These are phyloP conservation scores for Tragulus kanchil DNA, from an alignment of 2,113 vertebrate genomes.

Conservation along the genomic window DNA sequence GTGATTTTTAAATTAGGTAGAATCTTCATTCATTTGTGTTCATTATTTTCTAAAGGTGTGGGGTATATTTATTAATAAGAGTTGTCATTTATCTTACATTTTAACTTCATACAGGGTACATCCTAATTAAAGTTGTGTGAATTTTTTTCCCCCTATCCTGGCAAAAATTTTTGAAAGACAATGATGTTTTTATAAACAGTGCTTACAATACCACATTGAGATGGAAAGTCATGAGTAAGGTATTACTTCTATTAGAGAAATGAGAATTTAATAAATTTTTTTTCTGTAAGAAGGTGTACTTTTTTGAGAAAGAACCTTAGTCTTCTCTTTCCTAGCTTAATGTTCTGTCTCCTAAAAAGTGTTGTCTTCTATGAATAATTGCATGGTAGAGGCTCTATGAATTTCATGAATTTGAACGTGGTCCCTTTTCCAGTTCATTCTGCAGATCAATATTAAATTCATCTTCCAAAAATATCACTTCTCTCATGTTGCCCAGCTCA, in stretches of 20 bases:
- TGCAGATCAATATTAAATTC: neutral
- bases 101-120: slow-evolving; percentile 1
- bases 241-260: slow-evolving; percentile 31
- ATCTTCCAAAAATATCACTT: neutral
- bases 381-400: neutral
- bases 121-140: slow-evolving; percentile 37
- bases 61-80: slow-evolving; percentile 37
- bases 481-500: neutral
- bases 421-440: neutral
- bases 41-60: slow-evolving; percentile 32
- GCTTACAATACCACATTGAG: neutral
- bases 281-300: neutral
- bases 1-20: slow-evolving; percentile 18
- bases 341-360: neutral
- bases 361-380: neutral
- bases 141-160: neutral
- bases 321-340: slow-evolving; percentile 36
- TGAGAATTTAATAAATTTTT: slow-evolving; percentile 29
- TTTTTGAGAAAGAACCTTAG: neutral
- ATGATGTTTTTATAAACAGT: slow-evolving; percentile 27
- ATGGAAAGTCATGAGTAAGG: slow-evolving; percentile 40
- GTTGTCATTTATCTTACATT: slow-evolving; percentile 32
- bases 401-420: neutral
- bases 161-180: slow-evolving; percentile 3
- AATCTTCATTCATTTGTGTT: neutral